Evolutionary conservation across 2,888 invertebrate species (phyloP).

Genomic region (Thecophora atra): DNA sequence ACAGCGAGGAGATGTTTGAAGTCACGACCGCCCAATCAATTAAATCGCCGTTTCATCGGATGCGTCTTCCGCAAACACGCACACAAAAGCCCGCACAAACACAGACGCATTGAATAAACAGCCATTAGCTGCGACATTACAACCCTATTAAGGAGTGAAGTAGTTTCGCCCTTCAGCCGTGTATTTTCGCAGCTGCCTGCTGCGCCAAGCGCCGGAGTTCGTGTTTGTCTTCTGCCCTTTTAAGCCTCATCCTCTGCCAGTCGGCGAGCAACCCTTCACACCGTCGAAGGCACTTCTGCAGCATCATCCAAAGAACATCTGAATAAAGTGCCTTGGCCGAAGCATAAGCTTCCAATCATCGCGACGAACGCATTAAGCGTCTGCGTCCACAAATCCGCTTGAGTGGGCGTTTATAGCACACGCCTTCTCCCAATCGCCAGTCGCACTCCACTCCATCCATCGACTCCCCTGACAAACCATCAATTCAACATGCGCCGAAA

Average conservation of each 20-base stretch:
- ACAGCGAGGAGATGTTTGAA: slow-evolving; percentile 4
- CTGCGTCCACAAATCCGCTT: not conserved
- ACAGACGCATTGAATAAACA: slow-evolving; percentile 50
- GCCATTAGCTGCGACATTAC: slow-evolving; percentile 64
- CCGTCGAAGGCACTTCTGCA: not conserved
- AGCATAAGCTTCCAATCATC: slow-evolving; percentile 36
- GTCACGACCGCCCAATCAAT: slow-evolving; percentile 40
- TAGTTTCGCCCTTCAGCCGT: slow-evolving; percentile 47
- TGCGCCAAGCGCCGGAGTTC: slow-evolving; percentile 43
- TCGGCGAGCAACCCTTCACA: not conserved
- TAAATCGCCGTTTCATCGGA: slow-evolving; percentile 38
- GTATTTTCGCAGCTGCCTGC: slow-evolving; percentile 52
- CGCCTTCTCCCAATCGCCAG: slow-evolving; percentile 30
- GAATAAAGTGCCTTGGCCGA: not conserved
- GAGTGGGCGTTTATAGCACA: slow-evolving; percentile 24
- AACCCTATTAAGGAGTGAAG: slow-evolving; percentile 57
- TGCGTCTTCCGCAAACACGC: slow-evolving; percentile 13
- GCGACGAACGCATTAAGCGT: not conserved
- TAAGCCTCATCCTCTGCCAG: not conserved
- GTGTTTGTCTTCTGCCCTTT: slow-evolving; percentile 19
- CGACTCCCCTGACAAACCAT: not conserved
- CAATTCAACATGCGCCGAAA: not conserved
- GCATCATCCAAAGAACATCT: not conserved
- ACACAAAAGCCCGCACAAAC: slow-evolving; percentile 37
- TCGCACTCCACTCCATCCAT: slow-evolving; percentile 16